Base-by-base conservation (phyloP, 2,888 invertebrate genomes). In the Rhogogaster chlorosoma region DNA sequence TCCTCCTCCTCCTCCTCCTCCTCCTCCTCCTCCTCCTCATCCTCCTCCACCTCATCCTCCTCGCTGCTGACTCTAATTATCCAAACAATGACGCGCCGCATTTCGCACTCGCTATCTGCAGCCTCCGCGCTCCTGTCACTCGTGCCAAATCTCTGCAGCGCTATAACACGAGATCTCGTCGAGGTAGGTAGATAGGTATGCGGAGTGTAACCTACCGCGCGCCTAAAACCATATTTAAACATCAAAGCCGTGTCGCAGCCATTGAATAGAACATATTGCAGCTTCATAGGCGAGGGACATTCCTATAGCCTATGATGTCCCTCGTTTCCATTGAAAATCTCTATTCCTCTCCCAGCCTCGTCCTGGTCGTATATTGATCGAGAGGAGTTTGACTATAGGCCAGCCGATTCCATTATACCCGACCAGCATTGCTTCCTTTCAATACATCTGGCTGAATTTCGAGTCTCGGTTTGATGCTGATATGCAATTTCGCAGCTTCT, bases 71-170 rank as follows among this genome's bases (percentile, higher is more conserved):
- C 38, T 73, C 71, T 73, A 42, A 73, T 73, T 73, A 73, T 73
- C 71, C 71, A 73, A 73, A 73, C 71, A 42, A 73, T 73, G 71
- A 73, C 71, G 42, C 71, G 71, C 71, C 71, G 71, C 71, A 42
- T 73, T 42, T 73, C 71, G 71, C 71, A 22, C 71, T 73, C 36
- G 70, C 36, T 70, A 70, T 73, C 71, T 73, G 42, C 38, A 67
- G 22, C 67, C 26, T 26, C 26, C 67, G 67, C n/a, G n/a, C 22
- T 73, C 38, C 71, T 22, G 42, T 73, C 71, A 73, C 71, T 42
- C 71, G 71, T 73, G 71, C 71, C 71, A 73, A 73, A 73, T 73
- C 29, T 42, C 42, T n/a, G 12, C 10, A 45, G 45, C 45, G 45
- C 45, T 45, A 45, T 45, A 45, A 45, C 45, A 45, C n/a, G n/a